These are phyloP conservation scores for Dolichallabes microphthalmus DNA, from an alignment of 2,113 vertebrate genomes.

Conservation along the genomic window DNA sequence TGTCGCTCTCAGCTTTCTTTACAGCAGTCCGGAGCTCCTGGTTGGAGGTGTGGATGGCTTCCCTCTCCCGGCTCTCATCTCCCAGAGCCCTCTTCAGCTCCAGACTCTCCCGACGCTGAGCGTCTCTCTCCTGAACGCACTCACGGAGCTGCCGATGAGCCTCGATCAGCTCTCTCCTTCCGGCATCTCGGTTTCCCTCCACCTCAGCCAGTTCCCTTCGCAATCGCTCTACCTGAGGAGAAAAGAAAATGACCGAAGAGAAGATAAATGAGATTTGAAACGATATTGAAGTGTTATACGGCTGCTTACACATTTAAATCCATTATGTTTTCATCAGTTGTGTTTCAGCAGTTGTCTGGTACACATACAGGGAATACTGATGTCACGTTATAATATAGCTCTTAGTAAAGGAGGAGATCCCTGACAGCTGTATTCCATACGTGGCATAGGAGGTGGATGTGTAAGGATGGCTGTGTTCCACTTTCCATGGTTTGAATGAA, in stretches of 20 bases:
- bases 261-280: not conserved
- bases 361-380: not conserved
- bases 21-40: conserved; percentile 70
- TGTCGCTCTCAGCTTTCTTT: conserved; percentile 74
- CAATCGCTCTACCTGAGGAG: conserved; percentile 69
- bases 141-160: conserved; percentile 69
- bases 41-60: conserved; percentile 73
- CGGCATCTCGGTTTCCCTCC: conserved; percentile 63
- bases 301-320: conserved; percentile 1
- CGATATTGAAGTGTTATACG: not conserved
- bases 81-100: conserved; percentile 67
- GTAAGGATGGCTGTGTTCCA: conserved; percentile 39
- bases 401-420: conserved; percentile 1
- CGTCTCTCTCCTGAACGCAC: conserved; percentile 65
- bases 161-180: conserved; percentile 67
- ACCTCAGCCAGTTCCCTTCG: conserved; percentile 64
- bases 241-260: not conserved
- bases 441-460: conserved; percentile 30
- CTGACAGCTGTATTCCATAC: conserved; percentile 36
- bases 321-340: conserved; percentile 8
- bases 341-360: not conserved
- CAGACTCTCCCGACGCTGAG: conserved; percentile 66
- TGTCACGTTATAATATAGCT: conserved; percentile 12
- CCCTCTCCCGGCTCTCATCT: conserved; percentile 71
- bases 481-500: conserved; percentile 49